These are phyloP conservation scores for Pyrocoelia pectoralis DNA, from an alignment of 2,888 invertebrate genomes.

Conservation along the genomic window DNA sequence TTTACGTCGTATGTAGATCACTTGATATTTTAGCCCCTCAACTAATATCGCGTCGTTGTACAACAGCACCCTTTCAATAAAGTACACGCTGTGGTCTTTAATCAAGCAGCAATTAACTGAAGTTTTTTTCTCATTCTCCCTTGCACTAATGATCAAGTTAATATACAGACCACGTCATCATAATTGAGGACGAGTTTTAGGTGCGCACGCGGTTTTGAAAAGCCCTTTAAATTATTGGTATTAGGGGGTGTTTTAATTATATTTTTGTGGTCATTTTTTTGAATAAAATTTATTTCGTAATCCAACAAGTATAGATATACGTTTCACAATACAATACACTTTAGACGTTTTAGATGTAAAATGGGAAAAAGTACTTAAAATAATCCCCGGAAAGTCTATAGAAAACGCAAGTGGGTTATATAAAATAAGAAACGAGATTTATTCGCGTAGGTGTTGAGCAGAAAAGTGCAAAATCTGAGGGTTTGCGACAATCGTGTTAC, in stretches of 20 bases:
- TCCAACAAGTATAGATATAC: neutral
- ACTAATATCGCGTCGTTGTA: slow-evolving; percentile 46
- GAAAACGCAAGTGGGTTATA: slow-evolving; percentile 39
- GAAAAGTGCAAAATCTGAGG: slow-evolving; percentile 50
- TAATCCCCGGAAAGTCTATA: slow-evolving; percentile 31
- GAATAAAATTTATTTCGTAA: neutral
- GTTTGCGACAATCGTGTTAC: slow-evolving; percentile 49
- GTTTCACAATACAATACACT: slow-evolving; percentile 12
- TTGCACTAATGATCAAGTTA: slow-evolving; percentile 53
- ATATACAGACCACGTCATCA: slow-evolving; percentile 52
- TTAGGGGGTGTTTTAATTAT: slow-evolving; percentile 34
- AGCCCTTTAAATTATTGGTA: slow-evolving; percentile 28
- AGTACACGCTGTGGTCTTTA: slow-evolving; percentile 56
- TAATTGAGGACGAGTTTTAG: slow-evolving; percentile 45
- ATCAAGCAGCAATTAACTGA: slow-evolving; percentile 60
- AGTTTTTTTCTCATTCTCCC: slow-evolving; percentile 50
- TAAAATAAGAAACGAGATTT: slow-evolving; percentile 43
- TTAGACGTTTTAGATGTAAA: slow-evolving; percentile 16
- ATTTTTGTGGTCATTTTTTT: slow-evolving; percentile 7
- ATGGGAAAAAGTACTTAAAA: slow-evolving; percentile 26
- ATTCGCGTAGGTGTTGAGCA: slow-evolving; percentile 45
- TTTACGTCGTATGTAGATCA: slow-evolving; percentile 22
- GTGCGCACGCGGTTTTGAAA: slow-evolving; percentile 42
- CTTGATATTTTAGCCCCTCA: slow-evolving; percentile 31
- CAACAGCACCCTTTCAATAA: slow-evolving; percentile 45